Percentiles rank a stretch among this genome's conserved stretches.
These are phyloP conservation scores for Acomys russatus DNA, from an alignment of 2,797 vertebrate species.

Conservation along the genomic window DNA sequence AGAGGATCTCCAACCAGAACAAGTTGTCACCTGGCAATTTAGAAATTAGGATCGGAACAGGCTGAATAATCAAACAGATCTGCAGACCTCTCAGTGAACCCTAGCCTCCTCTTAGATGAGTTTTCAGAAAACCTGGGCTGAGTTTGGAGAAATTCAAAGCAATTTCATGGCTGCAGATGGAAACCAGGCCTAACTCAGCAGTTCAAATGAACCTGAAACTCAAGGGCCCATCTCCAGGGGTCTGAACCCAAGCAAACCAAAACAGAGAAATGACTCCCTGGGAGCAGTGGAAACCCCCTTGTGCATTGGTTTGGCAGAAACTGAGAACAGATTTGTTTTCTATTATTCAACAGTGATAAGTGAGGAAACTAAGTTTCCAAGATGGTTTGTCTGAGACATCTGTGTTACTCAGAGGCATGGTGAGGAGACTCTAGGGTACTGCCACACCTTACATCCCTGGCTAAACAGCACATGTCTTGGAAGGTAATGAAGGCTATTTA, in stretches of 20 bases:
- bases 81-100: conserved; percentile 83
- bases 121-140: conserved; percentile 82
- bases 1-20: conserved; percentile 56
- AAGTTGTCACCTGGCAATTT: conserved; percentile 79
- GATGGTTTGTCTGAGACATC: conserved; percentile 19
- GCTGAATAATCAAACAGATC: conserved; percentile 79
- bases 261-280: conserved; percentile 83
- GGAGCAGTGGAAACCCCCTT: background rate
- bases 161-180: conserved; percentile 86
- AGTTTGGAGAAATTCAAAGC: conserved; percentile 85
- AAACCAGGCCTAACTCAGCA: conserved; percentile 81
- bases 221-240: conserved; percentile 79
- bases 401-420: conserved; percentile 20
- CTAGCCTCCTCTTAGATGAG: conserved; percentile 74
- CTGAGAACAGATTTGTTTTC: conserved; percentile 63
- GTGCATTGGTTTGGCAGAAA: conserved; percentile 68
- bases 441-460: background rate
- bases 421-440: background rate
- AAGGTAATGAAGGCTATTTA: conserved; percentile 28
- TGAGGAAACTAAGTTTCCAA: conserved; percentile 62
- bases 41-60: conserved; percentile 71
- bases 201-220: conserved; percentile 83
- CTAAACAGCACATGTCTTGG: background rate
- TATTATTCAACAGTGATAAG: conserved; percentile 65
- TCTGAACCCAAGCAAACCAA: conserved; percentile 82